These are phyloP conservation scores for Nebria ingens DNA, from an alignment of 1,140 invertebrate genomes.

Conservation along the genomic window DNA sequence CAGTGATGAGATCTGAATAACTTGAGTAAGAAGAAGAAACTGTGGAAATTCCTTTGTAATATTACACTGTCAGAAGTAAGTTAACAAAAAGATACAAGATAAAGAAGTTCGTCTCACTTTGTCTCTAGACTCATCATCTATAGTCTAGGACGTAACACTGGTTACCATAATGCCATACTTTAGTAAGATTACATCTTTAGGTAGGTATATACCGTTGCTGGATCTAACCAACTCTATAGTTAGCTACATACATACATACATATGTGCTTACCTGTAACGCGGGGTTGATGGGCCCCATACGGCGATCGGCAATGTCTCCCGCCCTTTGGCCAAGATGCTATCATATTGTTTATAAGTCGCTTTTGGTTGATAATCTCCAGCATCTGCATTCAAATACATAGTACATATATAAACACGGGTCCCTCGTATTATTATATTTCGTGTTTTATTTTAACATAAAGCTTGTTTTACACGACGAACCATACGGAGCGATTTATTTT, in stretches of 20 bases:
- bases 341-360: neutral
- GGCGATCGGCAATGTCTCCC: neutral
- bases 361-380: neutral
- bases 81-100: neutral
- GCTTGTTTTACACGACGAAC: too few relatives aligned
- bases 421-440: neutral
- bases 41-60: neutral
- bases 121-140: neutral
- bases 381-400: neutral
- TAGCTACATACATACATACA: too few relatives aligned
- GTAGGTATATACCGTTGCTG: neutral
- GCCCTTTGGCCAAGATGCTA: neutral
- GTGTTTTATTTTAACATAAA: neutral
- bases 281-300: neutral
- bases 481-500: too few relatives aligned
- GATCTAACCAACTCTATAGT: too few relatives aligned
- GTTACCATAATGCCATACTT: neutral
- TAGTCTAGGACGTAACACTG: neutral
- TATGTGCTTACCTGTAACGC: too few relatives aligned
- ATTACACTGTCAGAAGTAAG: neutral
- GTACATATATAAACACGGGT: too few relatives aligned
- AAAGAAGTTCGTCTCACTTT: neutral
- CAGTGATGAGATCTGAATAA: neutral
- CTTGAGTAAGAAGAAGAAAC: neutral
- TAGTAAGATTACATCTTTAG: neutral